A percentile compares a stretch with the other conserved stretches of the same genome.
phyloP scores from a whole-genome alignment of 2,888 invertebrate species.

The Lochmaea crataegi region DNA sequence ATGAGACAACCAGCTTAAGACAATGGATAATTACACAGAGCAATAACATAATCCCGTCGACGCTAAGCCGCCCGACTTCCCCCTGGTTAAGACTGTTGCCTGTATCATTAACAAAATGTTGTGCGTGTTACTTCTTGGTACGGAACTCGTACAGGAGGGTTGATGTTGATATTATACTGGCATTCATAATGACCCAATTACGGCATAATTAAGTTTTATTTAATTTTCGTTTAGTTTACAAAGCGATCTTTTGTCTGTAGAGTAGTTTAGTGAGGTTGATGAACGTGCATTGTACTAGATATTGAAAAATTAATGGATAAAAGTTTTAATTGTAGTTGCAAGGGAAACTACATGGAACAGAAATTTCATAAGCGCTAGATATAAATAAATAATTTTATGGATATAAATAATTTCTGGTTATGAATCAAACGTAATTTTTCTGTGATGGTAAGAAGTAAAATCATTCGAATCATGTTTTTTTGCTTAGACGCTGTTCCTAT shows the following conservation, averaged over 20 bases:
- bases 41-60: neutral
- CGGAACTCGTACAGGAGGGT: conserved; percentile 47
- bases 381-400: no score
- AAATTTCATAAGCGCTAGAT: no score
- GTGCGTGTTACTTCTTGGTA: conserved; percentile 53
- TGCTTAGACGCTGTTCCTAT: no score
- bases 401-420: no score
- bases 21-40: conserved; percentile 3
- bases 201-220: conserved; percentile 43
- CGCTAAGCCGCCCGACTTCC: conserved; percentile 5
- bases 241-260: conserved; percentile 26
- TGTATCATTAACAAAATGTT: conserved; percentile 43
- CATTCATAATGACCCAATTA: conserved; percentile 45
- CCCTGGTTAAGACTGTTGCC: conserved; percentile 18
- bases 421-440: no score
- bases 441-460: no score
- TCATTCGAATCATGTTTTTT: no score
- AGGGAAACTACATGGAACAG: no score
- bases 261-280: conserved; percentile 9
- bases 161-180: conserved; percentile 49
- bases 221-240: conserved; percentile 38
- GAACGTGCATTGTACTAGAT: neutral
- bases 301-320: neutral
- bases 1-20: neutral
- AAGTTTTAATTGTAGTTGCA: no score